Evolutionary conservation across 2,113 vertebrate genomes (phyloP).

Genomic region (Lamprotornis superbus): DNA sequence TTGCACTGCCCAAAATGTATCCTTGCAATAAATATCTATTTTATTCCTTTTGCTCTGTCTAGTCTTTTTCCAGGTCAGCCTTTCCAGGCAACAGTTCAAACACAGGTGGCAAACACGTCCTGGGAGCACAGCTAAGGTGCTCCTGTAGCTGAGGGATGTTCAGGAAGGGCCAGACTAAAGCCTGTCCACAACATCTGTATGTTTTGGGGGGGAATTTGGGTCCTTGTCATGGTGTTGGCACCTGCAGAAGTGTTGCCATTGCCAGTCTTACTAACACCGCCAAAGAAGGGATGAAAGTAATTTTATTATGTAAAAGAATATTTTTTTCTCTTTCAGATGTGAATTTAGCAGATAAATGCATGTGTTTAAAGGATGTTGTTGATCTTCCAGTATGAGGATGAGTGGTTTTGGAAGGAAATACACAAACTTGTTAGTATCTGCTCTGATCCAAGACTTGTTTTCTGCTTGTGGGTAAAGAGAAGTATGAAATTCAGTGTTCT

Average conservation of each 20-base stretch:
- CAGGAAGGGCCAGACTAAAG: not conserved
- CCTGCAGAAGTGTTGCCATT: not conserved
- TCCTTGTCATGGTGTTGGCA: not conserved
- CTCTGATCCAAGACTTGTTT: not conserved
- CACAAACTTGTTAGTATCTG: not conserved
- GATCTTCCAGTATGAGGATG: not conserved
- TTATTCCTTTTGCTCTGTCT: no score
- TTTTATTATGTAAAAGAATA: not conserved
- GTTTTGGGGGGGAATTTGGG: not conserved
- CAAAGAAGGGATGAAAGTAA: not conserved
- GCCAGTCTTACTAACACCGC: not conserved
- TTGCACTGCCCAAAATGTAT: no score
- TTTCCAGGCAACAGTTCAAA: no score
- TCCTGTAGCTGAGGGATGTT: not conserved
- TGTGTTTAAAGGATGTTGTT: not conserved
- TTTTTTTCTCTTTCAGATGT: not conserved
- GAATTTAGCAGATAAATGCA: not conserved
- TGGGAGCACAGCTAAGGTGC: not conserved
- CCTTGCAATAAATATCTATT: no score
- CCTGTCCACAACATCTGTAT: not conserved
- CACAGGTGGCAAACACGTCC: accelerated
- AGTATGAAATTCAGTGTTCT: not conserved
- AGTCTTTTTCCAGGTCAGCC: no score
- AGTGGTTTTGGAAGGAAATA: not conserved
- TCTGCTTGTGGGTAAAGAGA: not conserved